phyloP scores from a whole-genome alignment of 1,140 invertebrate species.

The Harlomillsia oculata region DNA sequence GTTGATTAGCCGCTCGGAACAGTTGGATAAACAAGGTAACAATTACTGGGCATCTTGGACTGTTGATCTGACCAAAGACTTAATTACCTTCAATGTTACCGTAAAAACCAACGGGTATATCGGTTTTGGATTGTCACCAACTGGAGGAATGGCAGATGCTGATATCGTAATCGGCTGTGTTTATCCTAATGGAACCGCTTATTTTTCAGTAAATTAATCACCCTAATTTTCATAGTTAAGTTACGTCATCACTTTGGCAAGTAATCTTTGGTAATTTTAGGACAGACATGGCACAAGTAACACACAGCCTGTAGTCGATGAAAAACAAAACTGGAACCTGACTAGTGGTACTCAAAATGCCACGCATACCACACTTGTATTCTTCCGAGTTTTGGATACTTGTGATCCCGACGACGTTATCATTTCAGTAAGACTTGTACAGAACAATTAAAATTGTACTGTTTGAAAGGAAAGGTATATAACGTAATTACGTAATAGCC shows the following conservation, averaged over 20 bases:
- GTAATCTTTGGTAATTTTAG: constrained; percentile 1
- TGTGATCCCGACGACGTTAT: constrained; percentile 24
- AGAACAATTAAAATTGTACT: neutral
- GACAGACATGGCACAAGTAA: constrained; percentile 16
- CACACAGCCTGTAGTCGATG: constrained; percentile 6
- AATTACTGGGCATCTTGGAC: no score
- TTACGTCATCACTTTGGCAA: neutral
- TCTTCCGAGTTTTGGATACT: constrained; percentile 13
- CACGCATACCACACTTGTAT: constrained; percentile 17
- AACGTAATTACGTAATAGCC: no score
- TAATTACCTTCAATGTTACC: constrained; percentile 5
- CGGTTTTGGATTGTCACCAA: constrained; percentile 9
- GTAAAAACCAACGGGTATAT: constrained; percentile 13
- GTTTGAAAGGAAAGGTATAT: no score
- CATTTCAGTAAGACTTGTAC: constrained; percentile 13
- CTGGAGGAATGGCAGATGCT: constrained; percentile 15
- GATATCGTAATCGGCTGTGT: constrained; percentile 20
- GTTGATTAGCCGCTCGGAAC: no score
- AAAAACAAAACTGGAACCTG: constrained; percentile 17
- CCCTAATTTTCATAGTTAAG: neutral
- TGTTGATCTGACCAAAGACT: no score
- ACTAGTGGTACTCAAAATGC: constrained; percentile 10
- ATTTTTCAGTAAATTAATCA: constrained; percentile 17
- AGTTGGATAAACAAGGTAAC: no score
- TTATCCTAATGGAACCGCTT: constrained; percentile 8